Evolutionary conservation across 2,113 vertebrate genomes (phyloP).

Genomic region (Phyllostomus hastatus): DNA sequence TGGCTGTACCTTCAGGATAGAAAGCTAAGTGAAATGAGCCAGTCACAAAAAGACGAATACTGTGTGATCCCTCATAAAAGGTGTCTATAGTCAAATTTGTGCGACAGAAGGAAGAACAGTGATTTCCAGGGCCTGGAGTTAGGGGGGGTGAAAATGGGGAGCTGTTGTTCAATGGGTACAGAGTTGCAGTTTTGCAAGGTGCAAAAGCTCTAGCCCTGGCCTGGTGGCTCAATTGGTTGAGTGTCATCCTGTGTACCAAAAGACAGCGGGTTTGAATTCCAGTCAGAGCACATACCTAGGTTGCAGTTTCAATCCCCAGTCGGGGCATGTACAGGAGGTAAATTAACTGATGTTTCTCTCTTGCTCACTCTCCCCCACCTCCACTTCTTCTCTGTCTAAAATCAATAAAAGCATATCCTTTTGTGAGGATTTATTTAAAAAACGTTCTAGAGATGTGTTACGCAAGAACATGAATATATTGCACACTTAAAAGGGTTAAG

Average conservation of each 20-base stretch:
- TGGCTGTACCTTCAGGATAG: not conserved
- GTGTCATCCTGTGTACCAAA: no score
- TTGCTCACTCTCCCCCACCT: no score
- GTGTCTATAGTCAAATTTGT: not conserved
- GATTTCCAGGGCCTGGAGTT: rapidly evolving
- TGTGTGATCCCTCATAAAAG: not conserved
- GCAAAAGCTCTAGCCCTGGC: not conserved
- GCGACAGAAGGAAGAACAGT: not conserved
- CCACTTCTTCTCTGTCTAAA: no score
- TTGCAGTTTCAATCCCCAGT: no score
- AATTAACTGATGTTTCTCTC: no score
- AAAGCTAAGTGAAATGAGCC: not conserved
- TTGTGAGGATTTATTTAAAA: no score
- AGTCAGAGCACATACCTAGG: no score
- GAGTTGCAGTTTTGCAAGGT: not conserved
- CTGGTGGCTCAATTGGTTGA: no score
- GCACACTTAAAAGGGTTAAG: not conserved
- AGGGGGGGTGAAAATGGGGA: rapidly evolving
- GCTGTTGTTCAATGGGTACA: not conserved
- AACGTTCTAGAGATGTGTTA: not conserved
- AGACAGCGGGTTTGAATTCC: no score
- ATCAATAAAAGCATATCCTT: no score
- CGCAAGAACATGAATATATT: no score
- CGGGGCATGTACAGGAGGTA: no score
- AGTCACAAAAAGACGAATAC: not conserved